Evolutionary conservation across 2,797 vertebrate genomes (phyloP), one percentile per base, ranked within the genome.

Genomic region (Accipiter badius): DNA sequence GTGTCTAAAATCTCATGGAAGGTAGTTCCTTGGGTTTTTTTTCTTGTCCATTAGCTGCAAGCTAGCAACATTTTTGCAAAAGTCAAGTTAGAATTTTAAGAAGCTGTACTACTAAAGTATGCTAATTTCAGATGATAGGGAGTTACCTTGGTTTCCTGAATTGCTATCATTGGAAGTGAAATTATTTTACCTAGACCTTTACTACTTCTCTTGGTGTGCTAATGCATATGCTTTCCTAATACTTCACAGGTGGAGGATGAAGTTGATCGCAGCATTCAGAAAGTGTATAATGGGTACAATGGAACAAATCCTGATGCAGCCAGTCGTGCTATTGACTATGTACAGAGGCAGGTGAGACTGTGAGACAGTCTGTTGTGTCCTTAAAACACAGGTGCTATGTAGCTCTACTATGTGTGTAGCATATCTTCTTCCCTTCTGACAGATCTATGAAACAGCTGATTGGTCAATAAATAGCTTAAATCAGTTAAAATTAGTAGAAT

Each of bases 261-360:
- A 96, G 99, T 99, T 88, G 98, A 99, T 98, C 98, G 98, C 97
- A 99, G 99, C 93, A 99, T 99, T 95, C 98, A 95, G 95, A 99
- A 99, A 96, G 99, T 99, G 10, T 99, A 99, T 95, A 98, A 99
- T 47, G 97, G 99, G 62, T 99, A 99, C 98, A 99, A 99, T 6
- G 99, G 99, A 71, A 99, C 99, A 71, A 99, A 99, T 94, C 98
- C 98, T 8, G 99, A 99, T 33, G 99, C 99, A 65, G 99, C 99
- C 22, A 99, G 99, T 93, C 99, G 99, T 14, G 99, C 99, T 44
- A 99, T 99, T 90, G 99, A 99, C 97, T 99, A 99, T 72, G 99
- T 99, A 91, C 99, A 99, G 98, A 99, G 98, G 93, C 99, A 99
- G 99, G 99, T 99, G 96, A 98, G 98, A 78, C 2, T 5, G 15